These are phyloP conservation scores for Peucedramus taeniatus DNA, from an alignment of 2,113 vertebrate species.

Conservation along the genomic window DNA sequence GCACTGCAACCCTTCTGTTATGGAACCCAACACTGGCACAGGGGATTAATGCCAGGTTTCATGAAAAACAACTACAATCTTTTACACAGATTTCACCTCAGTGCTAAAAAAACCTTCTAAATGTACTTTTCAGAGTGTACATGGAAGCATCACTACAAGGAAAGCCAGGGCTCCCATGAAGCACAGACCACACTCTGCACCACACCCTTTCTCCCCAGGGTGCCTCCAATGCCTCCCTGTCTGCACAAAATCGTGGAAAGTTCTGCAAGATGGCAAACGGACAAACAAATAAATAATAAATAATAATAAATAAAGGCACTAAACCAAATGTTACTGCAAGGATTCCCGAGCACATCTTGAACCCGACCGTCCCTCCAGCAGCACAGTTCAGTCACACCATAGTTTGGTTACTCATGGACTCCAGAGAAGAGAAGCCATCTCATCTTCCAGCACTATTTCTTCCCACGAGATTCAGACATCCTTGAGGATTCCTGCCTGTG, in stretches of 20 bases:
- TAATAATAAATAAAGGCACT: background rate
- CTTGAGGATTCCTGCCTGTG: background rate
- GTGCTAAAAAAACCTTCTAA: background rate
- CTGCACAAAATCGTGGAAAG: background rate
- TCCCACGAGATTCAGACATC: background rate
- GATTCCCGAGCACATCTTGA: rapidly evolving
- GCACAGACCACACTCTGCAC: background rate
- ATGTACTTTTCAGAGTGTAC: background rate
- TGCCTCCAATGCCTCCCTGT: background rate
- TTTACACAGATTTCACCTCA: background rate
- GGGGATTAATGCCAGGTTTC: background rate
- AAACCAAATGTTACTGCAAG: rapidly evolving
- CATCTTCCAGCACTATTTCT: background rate
- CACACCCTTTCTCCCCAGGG: background rate
- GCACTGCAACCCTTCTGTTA: background rate
- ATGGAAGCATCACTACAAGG: background rate
- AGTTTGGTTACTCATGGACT: rapidly evolving
- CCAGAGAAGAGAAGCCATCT: background rate
- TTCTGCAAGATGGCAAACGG: background rate
- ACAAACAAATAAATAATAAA: background rate
- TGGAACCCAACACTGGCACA: background rate
- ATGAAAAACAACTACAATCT: background rate
- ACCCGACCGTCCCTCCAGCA: background rate
- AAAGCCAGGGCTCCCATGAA: background rate
- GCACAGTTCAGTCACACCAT: background rate